These are phyloP conservation scores for Myoxocephalus aenaeus DNA, from an alignment of 2,797 vertebrate species.

Conservation along the genomic window DNA sequence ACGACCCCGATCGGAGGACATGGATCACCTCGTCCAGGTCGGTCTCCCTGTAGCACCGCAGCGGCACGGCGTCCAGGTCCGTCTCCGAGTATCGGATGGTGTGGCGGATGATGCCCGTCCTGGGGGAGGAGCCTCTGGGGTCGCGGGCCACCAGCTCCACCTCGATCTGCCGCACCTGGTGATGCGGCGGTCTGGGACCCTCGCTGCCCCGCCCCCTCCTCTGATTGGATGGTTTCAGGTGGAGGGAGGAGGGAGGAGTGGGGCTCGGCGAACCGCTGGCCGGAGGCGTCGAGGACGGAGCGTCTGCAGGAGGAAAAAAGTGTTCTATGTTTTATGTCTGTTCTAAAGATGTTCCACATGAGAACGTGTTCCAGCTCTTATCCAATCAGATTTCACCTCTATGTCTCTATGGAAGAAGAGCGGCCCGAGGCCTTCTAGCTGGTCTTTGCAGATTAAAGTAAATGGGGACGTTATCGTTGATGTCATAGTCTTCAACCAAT, in stretches of 20 bases:
- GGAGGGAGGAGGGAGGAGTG: slow-evolving; percentile 62
- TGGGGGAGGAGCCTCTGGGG: slow-evolving; percentile 56
- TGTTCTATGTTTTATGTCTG: neutral
- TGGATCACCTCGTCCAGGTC: slow-evolving; percentile 90
- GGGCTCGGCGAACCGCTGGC: slow-evolving; percentile 55
- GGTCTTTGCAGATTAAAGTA: too few species aligned
- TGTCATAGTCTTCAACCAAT: too few species aligned
- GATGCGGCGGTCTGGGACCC: slow-evolving; percentile 52
- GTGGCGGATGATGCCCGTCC: slow-evolving; percentile 86
- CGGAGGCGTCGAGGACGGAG: slow-evolving; percentile 44
- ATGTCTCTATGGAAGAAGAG: too few species aligned
- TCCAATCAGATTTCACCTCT: too few species aligned
- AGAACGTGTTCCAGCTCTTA: too few species aligned
- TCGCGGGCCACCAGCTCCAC: slow-evolving; percentile 84
- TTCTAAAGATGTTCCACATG: neutral
- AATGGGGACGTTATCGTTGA: too few species aligned
- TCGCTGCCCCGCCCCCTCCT: slow-evolving; percentile 40
- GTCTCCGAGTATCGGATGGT: slow-evolving; percentile 94
- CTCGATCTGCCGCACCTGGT: slow-evolving; percentile 84
- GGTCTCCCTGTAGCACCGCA: slow-evolving; percentile 94
- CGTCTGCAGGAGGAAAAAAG: slow-evolving; percentile 30
- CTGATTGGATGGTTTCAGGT: slow-evolving; percentile 42
- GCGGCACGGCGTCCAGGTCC: slow-evolving; percentile 92
- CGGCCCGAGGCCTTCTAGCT: too few species aligned
- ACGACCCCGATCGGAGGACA: neutral